Percentiles rank a stretch among this genome's conserved stretches.
Conservation (phyloP, 2,888 invertebrate species). For the Acleris sparsana region DNA sequence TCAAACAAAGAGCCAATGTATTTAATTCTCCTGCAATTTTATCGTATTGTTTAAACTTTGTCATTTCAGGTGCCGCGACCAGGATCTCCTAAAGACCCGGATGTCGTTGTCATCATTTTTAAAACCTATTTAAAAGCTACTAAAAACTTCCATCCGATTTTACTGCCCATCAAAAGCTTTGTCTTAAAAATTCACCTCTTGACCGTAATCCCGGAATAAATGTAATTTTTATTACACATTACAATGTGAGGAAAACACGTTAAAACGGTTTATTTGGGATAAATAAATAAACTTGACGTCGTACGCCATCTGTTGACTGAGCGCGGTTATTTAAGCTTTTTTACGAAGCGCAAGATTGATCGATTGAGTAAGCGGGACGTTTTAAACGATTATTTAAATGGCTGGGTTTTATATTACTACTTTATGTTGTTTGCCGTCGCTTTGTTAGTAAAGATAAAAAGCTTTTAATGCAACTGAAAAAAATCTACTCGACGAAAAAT, state of each 20-base stretch:
- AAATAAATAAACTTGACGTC: constrained; percentile 49
- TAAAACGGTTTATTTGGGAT: constrained; percentile 43
- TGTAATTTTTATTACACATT: constrained; percentile 51
- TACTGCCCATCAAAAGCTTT: constrained; percentile 35
- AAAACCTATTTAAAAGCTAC: constrained; percentile 32
- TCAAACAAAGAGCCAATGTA: too few species aligned
- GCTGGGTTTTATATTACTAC: too few species aligned
- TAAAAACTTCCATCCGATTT: constrained; percentile 35
- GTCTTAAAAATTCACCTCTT: constrained; percentile 32
- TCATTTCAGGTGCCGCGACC: too few species aligned
- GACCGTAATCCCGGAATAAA: constrained; percentile 37
- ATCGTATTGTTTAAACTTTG: too few species aligned
- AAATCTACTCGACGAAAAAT: too few species aligned
- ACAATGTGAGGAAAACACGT: constrained; percentile 43
- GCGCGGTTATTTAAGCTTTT: constrained; percentile 40
- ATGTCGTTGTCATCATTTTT: constrained; percentile 19
- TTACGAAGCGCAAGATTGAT: constrained; percentile 46
- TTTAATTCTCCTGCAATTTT: too few species aligned
- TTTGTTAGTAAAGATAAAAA: too few species aligned
- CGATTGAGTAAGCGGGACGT: constrained; percentile 26
- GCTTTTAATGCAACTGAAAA: too few species aligned
- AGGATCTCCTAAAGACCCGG: constrained; percentile 19
- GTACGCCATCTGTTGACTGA: constrained; percentile 52
- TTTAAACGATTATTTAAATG: constrained; percentile 13
- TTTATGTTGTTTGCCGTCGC: too few species aligned